These are phyloP conservation scores for Corbicula japonica DNA, from an alignment of 2,888 invertebrate species.

Conservation along the genomic window DNA sequence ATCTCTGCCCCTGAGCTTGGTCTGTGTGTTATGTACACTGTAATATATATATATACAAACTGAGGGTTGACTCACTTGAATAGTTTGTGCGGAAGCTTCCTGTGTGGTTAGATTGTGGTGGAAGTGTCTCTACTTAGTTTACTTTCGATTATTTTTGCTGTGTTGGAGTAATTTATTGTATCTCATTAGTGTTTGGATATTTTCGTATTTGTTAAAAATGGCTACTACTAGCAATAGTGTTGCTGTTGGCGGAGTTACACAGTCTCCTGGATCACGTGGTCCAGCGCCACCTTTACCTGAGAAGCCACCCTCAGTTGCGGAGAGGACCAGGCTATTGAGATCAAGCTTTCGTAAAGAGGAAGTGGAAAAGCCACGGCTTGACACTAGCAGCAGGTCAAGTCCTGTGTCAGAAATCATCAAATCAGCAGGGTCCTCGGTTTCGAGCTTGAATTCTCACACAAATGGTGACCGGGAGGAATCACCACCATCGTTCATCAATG, in stretches of 20 bases:
- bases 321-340: constrained; percentile 77
- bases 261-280: constrained; percentile 64
- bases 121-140: no score
- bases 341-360: constrained; percentile 82
- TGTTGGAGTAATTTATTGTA: neutral
- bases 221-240: constrained; percentile 38
- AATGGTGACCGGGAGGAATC: constrained; percentile 74
- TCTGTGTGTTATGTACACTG: no score
- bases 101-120: constrained; percentile 22
- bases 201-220: no score
- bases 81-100: constrained; percentile 12
- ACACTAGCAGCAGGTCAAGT: constrained; percentile 55
- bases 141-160: no score
- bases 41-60: constrained; percentile 3
- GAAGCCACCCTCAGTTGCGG: constrained; percentile 82
- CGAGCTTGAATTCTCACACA: constrained; percentile 64
- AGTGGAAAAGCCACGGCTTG: constrained; percentile 71
- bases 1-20: constrained; percentile 16
- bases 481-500: constrained; percentile 44
- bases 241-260: constrained; percentile 38
- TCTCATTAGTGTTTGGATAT: no score
- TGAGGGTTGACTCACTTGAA: constrained; percentile 16
- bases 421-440: constrained; percentile 64
- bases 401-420: constrained; percentile 68
- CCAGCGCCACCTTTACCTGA: constrained; percentile 81